Base-by-base conservation (phyloP, 2,797 vertebrate genomes). In the Aphelocoma californica region DNA sequence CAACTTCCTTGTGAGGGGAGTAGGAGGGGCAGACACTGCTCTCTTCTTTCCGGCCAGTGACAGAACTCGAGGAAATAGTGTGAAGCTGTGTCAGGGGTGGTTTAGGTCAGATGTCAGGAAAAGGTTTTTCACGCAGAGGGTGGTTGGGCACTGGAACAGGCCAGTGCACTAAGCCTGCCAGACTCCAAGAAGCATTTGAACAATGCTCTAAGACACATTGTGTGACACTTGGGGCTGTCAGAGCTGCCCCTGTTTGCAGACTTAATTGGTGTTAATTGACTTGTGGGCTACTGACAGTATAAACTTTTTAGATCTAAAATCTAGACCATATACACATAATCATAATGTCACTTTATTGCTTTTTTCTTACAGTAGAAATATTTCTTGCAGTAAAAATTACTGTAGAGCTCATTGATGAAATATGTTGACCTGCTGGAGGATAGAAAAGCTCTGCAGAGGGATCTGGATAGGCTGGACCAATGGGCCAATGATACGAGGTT, bases 1-100 rank as follows among this genome's bases (percentile, higher is more conserved):
- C 25, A 31, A 42, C 9, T 61, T 67, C 21, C 14, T 47, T 0
- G 0, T 18, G 26, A 60, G 14, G 10, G 29, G 18, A 40, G 23
- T 54, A 21, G 12, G 25, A 66, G 20, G 10, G 12, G 6, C 11
- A 66, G 38, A 6, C 24, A 72, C 19, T 51, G n/a, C 25, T n/a
- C 40, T 53, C 14, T 72, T 15, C 10, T 64, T 25, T 66, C 19
- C 47, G 53, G 29, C 8, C 45, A 15, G 25, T 34, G 38, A 38
- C 16, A 36, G 29, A 9, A 78, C 7, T 25, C 0, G 0, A 79
- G 15, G 12, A 18, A 56, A 21, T 14, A 45, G 18, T 15, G 10
- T 53, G 40, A 23, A 47, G 20, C 10, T 53, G 10, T 31, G 21
- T 31, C 14, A 60, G 21, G 10, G 25, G 29, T 29, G 18, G 38